These are phyloP conservation scores for Dasyprocta punctata DNA, from an alignment of 2,113 vertebrate species.

Conservation along the genomic window DNA sequence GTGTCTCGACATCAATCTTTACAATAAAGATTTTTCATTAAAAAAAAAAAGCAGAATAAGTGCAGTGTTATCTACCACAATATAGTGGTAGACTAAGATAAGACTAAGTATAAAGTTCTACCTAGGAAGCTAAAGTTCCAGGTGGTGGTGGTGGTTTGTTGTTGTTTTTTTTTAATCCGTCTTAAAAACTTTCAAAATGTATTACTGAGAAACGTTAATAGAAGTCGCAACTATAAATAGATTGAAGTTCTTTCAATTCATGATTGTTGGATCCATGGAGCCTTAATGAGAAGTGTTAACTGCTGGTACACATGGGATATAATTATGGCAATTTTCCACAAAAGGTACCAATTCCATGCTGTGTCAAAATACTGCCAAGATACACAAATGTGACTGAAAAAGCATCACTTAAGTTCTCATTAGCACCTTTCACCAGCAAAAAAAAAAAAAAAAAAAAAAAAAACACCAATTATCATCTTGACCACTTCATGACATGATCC, in stretches of 20 bases:
- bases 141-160: background rate
- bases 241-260: background rate
- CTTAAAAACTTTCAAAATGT: background rate
- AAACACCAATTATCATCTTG: background rate
- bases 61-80: background rate
- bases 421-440: background rate
- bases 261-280: background rate
- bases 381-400: background rate
- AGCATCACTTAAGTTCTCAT: background rate
- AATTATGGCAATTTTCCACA: conserved; percentile 23
- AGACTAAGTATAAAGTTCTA: background rate
- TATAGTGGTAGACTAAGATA: too few relatives aligned
- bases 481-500: background rate
- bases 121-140: background rate
- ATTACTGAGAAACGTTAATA: conserved; percentile 5
- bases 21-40: background rate
- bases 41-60: background rate
- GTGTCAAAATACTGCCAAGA: background rate
- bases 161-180: background rate
- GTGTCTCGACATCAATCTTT: background rate
- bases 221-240: conserved; percentile 6
- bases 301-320: background rate
- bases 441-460: conserved; percentile 4
- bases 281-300: conserved; percentile 23
- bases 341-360: background rate